Percentiles rank a stretch among this genome's conserved stretches.
phyloP scores from a whole-genome alignment of 2,888 invertebrate species.

The Heliconius cydno region DNA sequence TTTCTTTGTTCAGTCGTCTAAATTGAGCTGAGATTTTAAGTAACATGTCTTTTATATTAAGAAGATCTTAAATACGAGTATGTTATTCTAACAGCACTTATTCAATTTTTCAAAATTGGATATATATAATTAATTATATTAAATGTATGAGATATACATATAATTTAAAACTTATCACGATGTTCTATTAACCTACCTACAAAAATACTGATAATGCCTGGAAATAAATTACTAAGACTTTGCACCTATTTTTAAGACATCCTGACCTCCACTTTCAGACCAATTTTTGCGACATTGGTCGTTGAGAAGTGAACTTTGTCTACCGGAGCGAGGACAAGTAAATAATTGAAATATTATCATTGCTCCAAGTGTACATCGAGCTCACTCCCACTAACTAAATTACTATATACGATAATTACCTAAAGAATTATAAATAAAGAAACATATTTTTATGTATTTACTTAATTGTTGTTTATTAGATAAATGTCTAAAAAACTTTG shows the following conservation, averaged over 20 bases:
- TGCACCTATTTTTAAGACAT: background rate
- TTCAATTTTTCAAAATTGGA: background rate
- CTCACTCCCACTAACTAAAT: background rate
- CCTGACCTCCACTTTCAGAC: background rate
- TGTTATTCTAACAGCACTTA: background rate
- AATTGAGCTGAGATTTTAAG: constrained; percentile 42
- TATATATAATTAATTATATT: too few relatives aligned
- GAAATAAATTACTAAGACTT: too few relatives aligned
- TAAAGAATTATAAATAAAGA: background rate
- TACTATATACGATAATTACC: background rate
- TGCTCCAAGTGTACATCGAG: background rate
- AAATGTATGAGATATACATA: too few relatives aligned
- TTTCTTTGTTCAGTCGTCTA: constrained; percentile 44
- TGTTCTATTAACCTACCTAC: too few relatives aligned
- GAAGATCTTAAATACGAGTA: background rate
- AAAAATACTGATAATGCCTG: too few relatives aligned
- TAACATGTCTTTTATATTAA: background rate
- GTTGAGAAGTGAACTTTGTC: background rate
- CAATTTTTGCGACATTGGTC: background rate
- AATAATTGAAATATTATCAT: background rate
- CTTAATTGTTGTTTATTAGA: too few relatives aligned
- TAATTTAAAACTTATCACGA: too few relatives aligned
- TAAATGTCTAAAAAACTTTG: background rate
- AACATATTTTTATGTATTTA: background rate
- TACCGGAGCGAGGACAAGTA: background rate